phyloP scores from a whole-genome alignment of 2,797 vertebrate species.

The Labroides dimidiatus region DNA sequence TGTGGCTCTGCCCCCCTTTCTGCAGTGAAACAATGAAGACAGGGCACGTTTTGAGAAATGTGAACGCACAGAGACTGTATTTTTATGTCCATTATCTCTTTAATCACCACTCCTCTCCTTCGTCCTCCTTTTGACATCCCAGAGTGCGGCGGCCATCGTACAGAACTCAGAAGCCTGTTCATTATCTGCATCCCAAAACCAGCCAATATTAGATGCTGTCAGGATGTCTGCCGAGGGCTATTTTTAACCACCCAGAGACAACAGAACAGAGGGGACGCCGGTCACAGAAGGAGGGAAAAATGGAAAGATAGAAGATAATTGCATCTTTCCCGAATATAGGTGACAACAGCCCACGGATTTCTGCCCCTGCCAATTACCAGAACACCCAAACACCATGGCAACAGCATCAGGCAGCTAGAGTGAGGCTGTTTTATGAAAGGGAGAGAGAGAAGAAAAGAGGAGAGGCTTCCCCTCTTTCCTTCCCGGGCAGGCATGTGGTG shows the following conservation, averaged over 20 bases:
- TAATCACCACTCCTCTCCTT: conserved; percentile 54
- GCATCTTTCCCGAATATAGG: conserved; percentile 62
- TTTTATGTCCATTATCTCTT: conserved; percentile 62
- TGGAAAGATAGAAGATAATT: conserved; percentile 63
- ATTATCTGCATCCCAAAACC: conserved; percentile 60
- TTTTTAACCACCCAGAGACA: conserved; percentile 62
- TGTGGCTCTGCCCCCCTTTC: conserved; percentile 33
- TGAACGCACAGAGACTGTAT: conserved; percentile 31
- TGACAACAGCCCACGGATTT: conserved; percentile 54
- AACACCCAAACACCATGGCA: conserved; percentile 85
- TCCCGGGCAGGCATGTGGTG: conserved; percentile 70
- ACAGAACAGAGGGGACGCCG: conserved; percentile 35
- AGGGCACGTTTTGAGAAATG: conserved; percentile 39
- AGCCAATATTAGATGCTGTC: conserved; percentile 69
- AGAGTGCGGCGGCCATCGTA: conserved; percentile 50
- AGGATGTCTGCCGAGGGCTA: conserved; percentile 63
- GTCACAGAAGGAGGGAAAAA: conserved; percentile 7
- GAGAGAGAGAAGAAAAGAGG: conserved; percentile 32
- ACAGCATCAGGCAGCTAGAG: conserved; percentile 77
- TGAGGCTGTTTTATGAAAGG: conserved; percentile 22
- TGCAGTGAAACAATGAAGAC: conserved; percentile 43
- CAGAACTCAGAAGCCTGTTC: conserved; percentile 61
- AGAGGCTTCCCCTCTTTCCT: conserved; percentile 74
- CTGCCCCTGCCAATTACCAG: conserved; percentile 70
- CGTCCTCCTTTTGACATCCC: conserved; percentile 34